A percentile compares a stretch with the other conserved stretches of the same genome.
phyloP scores from a whole-genome alignment of 2,113 vertebrate genomes.

The Ceyx cyanopectus region DNA sequence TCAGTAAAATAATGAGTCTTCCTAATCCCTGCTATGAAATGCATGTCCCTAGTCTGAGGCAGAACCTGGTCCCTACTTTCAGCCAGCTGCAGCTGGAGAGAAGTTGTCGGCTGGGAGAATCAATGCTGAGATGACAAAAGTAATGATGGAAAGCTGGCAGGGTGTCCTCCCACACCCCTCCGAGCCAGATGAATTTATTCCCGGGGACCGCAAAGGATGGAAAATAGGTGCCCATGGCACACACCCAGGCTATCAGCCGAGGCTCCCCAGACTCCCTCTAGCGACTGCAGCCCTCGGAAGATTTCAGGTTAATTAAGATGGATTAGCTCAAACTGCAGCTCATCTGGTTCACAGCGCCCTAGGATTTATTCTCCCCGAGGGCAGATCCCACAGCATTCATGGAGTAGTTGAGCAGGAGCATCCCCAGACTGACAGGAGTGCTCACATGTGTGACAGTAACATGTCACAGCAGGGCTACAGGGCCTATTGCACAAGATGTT shows the following conservation, averaged over 20 bases:
- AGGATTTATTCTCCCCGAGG: neutral
- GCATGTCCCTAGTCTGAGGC: neutral
- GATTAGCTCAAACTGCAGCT: neutral
- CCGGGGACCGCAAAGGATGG: neutral
- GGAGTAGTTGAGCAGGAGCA: neutral
- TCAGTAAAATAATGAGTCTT: neutral
- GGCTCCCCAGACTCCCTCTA: slow-evolving; percentile 17
- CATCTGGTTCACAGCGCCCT: neutral
- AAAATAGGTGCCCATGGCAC: neutral
- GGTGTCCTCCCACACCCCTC: neutral
- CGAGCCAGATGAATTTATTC: neutral
- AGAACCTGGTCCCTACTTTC: neutral
- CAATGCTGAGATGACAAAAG: neutral
- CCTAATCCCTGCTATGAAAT: neutral
- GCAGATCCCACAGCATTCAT: neutral
- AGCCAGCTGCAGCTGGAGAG: neutral
- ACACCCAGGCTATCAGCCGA: neutral
- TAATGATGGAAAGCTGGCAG: neutral
- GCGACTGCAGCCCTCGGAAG: neutral
- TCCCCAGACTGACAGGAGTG: neutral
- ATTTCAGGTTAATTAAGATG: neutral
- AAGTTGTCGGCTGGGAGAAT: neutral
- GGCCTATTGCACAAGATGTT: neutral
- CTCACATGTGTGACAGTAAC: neutral
- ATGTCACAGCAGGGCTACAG: accelerated